Evolutionary conservation across 2,888 invertebrate genomes (phyloP), one percentile per base, ranked within the genome.

Genomic region (Agrilus biguttatus): DNA sequence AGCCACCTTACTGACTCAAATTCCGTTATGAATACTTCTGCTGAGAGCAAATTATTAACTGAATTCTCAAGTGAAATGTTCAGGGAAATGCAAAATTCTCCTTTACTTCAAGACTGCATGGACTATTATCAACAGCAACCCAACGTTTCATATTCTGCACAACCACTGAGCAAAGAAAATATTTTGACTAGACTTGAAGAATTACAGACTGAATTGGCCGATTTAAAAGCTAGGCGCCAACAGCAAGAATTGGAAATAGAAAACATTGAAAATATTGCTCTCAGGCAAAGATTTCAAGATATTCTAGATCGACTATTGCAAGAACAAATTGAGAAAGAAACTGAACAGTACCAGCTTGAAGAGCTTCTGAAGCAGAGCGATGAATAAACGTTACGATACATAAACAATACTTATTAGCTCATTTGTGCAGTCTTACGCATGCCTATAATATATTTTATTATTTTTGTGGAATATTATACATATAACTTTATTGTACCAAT

Each of bases 191-290:
- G 85, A 51, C 73, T 90, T 51, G 77, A 78, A 42, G 80, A 83
- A 51, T 62, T 90, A 3, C 76, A 80, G 41, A 68, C 76, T 10
- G 86, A 90, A 61, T 67, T 91, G 39, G 76, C 78, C 13, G 85
- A 87, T 49, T 65, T 91, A 13, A 80, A 80, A 54, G 74, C 77
- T 34, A 75, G 84, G 40, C 71, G 84, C 46, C 75, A 80, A 43
- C 79, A 84, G 53, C 89, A 88, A 49, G 87, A 90, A 55, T 73
- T 78, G 50, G 87, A 90, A 65, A 81, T 91, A 47, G 77, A 83
- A 17, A 83, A 80, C 37, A 87, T 90, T 60, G 89, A 90, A 59
- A 92, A 91, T 62, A 70, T 80, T 48, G 84, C 87, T 10, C 64
- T 92, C 12, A 70, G 83, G 39, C 86, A 89, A 62, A 71, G 91